Base-by-base conservation (phyloP, 2,797 vertebrate genomes). In the Lindbergichthys nudifrons region DNA sequence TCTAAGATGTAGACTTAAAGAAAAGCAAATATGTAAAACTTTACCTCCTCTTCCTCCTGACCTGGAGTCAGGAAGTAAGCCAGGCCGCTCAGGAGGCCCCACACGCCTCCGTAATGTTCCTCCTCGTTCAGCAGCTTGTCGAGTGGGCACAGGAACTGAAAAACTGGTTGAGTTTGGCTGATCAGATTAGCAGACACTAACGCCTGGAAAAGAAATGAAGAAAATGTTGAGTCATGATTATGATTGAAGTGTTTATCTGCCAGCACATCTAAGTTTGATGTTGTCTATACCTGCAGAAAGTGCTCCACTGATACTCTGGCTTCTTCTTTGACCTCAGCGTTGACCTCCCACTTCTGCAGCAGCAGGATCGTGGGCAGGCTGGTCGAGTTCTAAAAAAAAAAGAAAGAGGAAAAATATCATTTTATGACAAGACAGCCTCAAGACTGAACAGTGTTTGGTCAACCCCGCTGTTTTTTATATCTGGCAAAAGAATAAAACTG, bases 111-210 rank as follows among this genome's bases (percentile, higher is more conserved):
- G 3, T 79, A 61, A n/a, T 90, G 77, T 15, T 93, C 84, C 10
- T 94, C 89, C 60, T 93, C 92, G 66, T 82, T 89, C 63, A 94
- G 80, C 65, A 95, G 87, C 65, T 85, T 90, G 36, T 93, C 90
- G 5, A 95, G 85, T 1, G 95, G 94, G 65, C 93, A 94, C 19
- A 96, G 84, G 69, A 96, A 95, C 79, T 92, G 91, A 77, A 96
- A 96, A 32, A 96, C 93, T 1, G 88, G 89, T 59, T 93, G 85
- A 58, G 79, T 94, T 82, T 75, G 87, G 18, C 94, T 90, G 2
- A 91, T 87, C 47, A 89, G 16, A 41, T 67, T 23, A 65, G 95
- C 90, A 16, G 81, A 89, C 1, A 95, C 82, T n/a, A 96, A 69
- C 48, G 75, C 90, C 95, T 96, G 71, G 2, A 63, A 64, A 72